Evolutionary conservation across 2,113 vertebrate species (phyloP).

Genomic region (Megatriorchis doriae): DNA sequence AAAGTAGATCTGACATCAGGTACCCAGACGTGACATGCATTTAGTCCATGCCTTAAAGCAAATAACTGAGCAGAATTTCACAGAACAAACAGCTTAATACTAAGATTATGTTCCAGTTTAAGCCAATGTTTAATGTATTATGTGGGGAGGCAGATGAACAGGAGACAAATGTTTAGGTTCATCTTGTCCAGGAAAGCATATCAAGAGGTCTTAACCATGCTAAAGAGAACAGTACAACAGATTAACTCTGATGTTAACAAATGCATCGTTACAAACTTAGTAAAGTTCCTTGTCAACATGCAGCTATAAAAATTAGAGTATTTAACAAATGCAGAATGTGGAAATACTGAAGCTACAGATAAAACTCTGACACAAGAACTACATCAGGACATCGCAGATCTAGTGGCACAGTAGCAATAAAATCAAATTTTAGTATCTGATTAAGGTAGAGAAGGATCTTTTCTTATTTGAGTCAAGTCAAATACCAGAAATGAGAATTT

Average conservation of each 20-base stretch:
- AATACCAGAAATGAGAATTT: not conserved
- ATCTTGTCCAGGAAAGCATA: not conserved
- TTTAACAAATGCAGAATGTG: not conserved
- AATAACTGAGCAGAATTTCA: not conserved
- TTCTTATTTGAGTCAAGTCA: not conserved
- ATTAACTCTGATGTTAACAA: not conserved
- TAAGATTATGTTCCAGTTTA: not conserved
- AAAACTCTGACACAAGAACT: not conserved
- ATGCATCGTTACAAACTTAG: not conserved
- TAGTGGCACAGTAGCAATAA: not conserved
- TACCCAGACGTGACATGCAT: not conserved
- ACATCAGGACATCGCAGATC: not conserved
- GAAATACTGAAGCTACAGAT: not conserved
- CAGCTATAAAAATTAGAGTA: not conserved
- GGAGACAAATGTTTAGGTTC: not conserved
- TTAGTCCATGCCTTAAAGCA: not conserved
- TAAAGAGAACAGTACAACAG: not conserved
- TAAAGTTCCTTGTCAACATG: not conserved
- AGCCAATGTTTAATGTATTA: not conserved
- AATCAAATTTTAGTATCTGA: not conserved
- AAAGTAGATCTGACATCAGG: not conserved
- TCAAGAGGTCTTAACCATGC: not conserved
- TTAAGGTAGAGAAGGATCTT: not conserved
- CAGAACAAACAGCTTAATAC: not conserved
- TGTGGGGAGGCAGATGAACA: not conserved